A percentile compares a stretch with the other conserved stretches of the same genome.
Conservation (phyloP, 2,888 invertebrate genomes). For the Panzeria rudis region DNA sequence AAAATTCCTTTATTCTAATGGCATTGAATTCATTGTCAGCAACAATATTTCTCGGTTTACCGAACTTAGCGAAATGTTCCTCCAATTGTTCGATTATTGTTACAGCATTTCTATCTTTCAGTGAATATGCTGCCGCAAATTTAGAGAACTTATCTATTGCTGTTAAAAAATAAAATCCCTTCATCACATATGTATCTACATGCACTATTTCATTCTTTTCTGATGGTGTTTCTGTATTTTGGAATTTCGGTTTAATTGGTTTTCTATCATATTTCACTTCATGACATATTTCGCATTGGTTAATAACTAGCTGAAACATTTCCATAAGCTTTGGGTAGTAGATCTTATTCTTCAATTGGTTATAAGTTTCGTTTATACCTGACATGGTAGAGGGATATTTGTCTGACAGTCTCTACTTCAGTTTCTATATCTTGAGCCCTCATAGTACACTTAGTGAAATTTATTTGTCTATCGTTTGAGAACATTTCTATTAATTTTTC, state of each 20-base stretch:
- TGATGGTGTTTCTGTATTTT: conserved; percentile 67
- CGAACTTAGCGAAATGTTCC: background rate
- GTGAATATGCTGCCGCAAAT: conserved; percentile 24
- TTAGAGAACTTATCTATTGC: conserved; percentile 44
- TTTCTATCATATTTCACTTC: background rate
- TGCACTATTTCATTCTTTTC: conserved; percentile 63
- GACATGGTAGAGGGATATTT: no score
- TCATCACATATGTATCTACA: conserved; percentile 65
- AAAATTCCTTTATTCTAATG: background rate
- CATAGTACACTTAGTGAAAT: conserved; percentile 71
- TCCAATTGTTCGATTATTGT: background rate
- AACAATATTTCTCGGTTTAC: background rate
- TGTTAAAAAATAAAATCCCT: conserved; percentile 49
- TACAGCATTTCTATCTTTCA: background rate
- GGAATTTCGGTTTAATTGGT: conserved; percentile 63
- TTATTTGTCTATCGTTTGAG: conserved; percentile 66
- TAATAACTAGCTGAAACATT: no score
- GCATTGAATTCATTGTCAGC: background rate
- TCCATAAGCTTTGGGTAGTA: no score
- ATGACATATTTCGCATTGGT: no score
- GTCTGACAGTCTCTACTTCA: conserved; percentile 57
- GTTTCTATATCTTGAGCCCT: conserved; percentile 65
- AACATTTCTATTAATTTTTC: conserved; percentile 71
- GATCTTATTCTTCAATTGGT: no score
- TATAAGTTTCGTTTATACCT: no score